Base-by-base conservation (phyloP, 2,113 vertebrate genomes). In the Phylloscopus trochiloides region DNA sequence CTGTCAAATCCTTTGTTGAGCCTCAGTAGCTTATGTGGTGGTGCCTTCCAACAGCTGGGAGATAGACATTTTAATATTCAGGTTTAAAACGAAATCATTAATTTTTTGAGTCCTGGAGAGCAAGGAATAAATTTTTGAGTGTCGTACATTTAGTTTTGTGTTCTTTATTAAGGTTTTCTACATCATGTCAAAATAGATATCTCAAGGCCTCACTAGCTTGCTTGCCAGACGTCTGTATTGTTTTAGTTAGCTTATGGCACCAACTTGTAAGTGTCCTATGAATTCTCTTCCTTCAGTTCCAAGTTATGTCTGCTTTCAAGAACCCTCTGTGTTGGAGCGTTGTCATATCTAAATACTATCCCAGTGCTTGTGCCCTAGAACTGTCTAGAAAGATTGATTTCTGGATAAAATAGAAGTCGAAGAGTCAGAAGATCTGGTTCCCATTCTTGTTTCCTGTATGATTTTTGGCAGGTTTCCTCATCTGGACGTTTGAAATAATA, bases 371-470 rank as follows among this genome's bases (percentile, higher is more conserved):
- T 88, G 88, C 51, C 82, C 75, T 92, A 36, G 65, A 95, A 66
- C 87, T 94, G 87, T 88, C 90, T 58, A 61, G 85, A 67, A 95
- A 88, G 85, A 91, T 90, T 89, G 90, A 86, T 94, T 83, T 91
- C 59, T 93, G 77, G 74, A 70, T 95, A 66, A 86, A 85, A 55
- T 77, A 79, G 32, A 54, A 73, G 81, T 54, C 0, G 0, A 81
- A 57, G 61, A 95, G 71, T 88, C 67, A 42, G 85, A 90, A 88
- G 91, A 90, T 96, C 94, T 96, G 94, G 90, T 94, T 96, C 75
- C 88, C 78, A 67, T 97, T 96, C 92, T 86, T 92, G 90, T 90
- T 96, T 97, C 85, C 85, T 90, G 59, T 90, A 78, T 83, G 63
- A 66, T 77, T 94, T 90, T 90, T 96, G 94, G 95, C 90, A 92